Evolutionary conservation across 1,140 invertebrate species (phyloP).

Genomic region (Nebria ingens): DNA sequence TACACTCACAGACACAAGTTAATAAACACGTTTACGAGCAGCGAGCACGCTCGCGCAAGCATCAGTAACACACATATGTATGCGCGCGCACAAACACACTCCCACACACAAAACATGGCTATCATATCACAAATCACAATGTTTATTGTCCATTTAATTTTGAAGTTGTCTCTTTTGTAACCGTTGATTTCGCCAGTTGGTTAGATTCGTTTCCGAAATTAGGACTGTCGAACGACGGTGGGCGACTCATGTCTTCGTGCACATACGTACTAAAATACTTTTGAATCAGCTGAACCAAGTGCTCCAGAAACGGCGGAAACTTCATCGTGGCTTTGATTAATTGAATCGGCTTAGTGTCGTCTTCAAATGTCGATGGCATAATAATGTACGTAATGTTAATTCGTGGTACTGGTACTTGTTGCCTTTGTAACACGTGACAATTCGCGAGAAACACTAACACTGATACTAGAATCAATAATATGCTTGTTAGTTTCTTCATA

Average conservation of each 20-base stretch:
- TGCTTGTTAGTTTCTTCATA: no score
- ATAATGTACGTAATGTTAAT: neutral
- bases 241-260: slow-evolving; percentile 29
- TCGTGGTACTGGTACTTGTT: no score
- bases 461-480: no score
- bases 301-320: slow-evolving; percentile 45
- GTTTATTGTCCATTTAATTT: neutral
- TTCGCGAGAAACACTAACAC: no score
- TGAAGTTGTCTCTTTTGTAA: neutral
- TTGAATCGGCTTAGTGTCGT: neutral
- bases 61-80: no score
- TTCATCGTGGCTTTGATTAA: slow-evolving; percentile 18
- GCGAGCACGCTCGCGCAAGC: no score
- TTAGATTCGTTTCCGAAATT: neutral
- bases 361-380: neutral
- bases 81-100: no score
- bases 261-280: slow-evolving; percentile 40
- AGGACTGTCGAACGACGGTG: slow-evolving; percentile 9
- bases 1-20: no score
- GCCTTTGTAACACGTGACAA: no score
- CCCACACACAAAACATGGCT: neutral
- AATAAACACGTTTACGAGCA: no score
- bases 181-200: neutral
- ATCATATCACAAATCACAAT: neutral
- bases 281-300: slow-evolving; percentile 44